Percentiles rank a stretch among this genome's conserved stretches.
phyloP scores from a whole-genome alignment of 2,888 invertebrate species.

The Drosophila neonasuta region DNA sequence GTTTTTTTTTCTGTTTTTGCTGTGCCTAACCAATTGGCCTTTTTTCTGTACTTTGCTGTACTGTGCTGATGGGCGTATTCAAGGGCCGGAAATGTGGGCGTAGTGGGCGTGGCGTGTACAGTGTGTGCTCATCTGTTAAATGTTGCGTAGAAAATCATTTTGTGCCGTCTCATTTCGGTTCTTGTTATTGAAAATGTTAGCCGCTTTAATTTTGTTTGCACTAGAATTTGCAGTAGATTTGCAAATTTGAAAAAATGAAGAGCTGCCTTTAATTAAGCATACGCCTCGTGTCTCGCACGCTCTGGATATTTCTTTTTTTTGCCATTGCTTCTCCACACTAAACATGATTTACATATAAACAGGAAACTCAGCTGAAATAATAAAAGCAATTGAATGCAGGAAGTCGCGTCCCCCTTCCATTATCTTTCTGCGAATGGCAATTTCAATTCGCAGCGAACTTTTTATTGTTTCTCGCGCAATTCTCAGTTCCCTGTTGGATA shows the following conservation, averaged over 20 bases:
- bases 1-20: constrained; percentile 17
- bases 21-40: constrained; percentile 52
- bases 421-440: background rate
- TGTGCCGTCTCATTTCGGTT: constrained; percentile 10
- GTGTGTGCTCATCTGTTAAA: constrained; percentile 60
- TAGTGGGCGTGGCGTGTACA: constrained; percentile 33
- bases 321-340: background rate
- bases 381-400: background rate
- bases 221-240: constrained; percentile 1
- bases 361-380: constrained; percentile 1
- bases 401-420: background rate
- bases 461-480: background rate
- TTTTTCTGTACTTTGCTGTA: constrained; percentile 27
- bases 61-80: constrained; percentile 17
- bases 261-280: constrained; percentile 1
- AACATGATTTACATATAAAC: constrained; percentile 2
- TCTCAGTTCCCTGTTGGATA: background rate
- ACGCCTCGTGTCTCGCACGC: background rate
- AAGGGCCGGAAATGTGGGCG: constrained; percentile 43
- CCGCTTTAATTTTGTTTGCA: constrained; percentile 15
- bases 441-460: background rate
- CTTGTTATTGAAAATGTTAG: background rate
- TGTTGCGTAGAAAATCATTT: constrained; percentile 60
- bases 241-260: background rate
- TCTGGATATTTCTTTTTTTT: background rate